Percentiles rank a stretch among this genome's conserved stretches.
Conservation (phyloP, 2,113 vertebrate genomes). For the Speoplatyrhinus poulsoni region DNA sequence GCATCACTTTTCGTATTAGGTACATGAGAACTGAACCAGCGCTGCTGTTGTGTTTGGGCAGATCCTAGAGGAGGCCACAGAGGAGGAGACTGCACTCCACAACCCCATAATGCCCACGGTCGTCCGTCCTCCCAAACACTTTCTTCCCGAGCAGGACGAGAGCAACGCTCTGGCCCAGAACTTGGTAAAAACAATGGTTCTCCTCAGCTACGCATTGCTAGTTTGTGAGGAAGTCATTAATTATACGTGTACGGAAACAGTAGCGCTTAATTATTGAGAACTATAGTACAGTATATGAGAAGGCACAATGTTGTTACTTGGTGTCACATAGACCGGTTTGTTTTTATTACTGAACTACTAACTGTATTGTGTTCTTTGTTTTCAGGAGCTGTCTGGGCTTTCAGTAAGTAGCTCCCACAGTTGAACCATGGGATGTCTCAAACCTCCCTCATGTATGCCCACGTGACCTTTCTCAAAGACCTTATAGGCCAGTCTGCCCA, state of each 20-base stretch:
- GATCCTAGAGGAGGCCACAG: slow-evolving; percentile 94
- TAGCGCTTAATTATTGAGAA: not conserved
- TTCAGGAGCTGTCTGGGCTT: slow-evolving; percentile 86
- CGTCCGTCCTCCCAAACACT: slow-evolving; percentile 87
- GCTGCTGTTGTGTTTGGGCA: slow-evolving; percentile 40
- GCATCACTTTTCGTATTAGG: too few species aligned
- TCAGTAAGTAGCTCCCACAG: slow-evolving; percentile 74
- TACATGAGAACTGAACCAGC: too few species aligned
- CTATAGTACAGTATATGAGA: not conserved
- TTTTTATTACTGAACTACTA: not conserved
- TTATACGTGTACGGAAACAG: too few species aligned
- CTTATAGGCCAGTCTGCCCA: too few species aligned
- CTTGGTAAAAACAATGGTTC: slow-evolving; percentile 75
- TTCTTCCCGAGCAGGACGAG: slow-evolving; percentile 68
- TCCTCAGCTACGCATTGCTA: not conserved
- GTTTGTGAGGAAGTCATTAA: not conserved
- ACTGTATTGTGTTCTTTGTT: not conserved
- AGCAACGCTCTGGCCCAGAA: slow-evolving; percentile 75
- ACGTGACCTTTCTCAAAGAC: slow-evolving; percentile 5
- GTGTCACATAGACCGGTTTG: not conserved
- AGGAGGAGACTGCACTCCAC: slow-evolving; percentile 93
- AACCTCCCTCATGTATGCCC: not conserved
- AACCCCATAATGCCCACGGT: slow-evolving; percentile 95
- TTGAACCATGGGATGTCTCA: too few species aligned
- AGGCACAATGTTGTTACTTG: not conserved